phyloP scores from a whole-genome alignment of 2,113 vertebrate species.

The Meles meles region DNA sequence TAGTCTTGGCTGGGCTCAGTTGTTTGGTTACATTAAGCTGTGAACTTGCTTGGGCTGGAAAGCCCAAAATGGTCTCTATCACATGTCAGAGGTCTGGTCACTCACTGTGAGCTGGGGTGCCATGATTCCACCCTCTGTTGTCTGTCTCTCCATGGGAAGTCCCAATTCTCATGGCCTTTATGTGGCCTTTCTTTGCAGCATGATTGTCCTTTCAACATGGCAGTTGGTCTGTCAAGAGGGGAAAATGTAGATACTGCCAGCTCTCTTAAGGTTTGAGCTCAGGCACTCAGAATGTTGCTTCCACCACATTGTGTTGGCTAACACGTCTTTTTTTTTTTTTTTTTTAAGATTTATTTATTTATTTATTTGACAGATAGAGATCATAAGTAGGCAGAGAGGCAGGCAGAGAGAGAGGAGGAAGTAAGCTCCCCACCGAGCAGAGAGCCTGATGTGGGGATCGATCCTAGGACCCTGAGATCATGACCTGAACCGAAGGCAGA shows the following conservation, averaged over 20 bases:
- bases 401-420: no score
- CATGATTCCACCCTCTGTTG: not conserved
- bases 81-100: not conserved
- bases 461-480: no score
- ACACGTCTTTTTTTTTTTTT: no score
- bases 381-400: no score
- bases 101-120: not conserved
- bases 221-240: not conserved
- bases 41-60: not conserved
- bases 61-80: not conserved
- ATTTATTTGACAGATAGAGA: no score
- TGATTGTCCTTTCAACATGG: not conserved
- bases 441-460: no score
- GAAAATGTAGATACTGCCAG: not conserved
- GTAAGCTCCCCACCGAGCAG: no score
- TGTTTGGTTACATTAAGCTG: not conserved
- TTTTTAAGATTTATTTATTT: no score
- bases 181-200: not conserved
- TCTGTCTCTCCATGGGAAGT: not conserved
- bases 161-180: not conserved
- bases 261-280: not conserved
- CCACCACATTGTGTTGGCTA: not conserved
- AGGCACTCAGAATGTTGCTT: not conserved
- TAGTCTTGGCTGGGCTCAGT: not conserved
- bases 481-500: no score